Evolutionary conservation across 2,113 vertebrate species (phyloP).

Genomic region (Elaphurus davidianus): DNA sequence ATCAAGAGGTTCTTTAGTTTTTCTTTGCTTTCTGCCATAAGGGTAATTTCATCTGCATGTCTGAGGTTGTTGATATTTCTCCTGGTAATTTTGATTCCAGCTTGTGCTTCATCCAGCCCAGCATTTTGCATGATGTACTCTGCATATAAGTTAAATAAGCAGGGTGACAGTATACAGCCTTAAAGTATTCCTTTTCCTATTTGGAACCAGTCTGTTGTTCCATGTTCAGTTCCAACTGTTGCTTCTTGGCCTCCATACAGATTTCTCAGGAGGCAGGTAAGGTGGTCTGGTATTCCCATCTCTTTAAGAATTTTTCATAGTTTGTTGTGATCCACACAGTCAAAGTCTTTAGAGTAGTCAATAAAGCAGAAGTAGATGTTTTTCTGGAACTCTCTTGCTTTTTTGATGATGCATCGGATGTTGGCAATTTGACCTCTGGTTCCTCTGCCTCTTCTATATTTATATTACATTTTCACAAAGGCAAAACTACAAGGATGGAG

Average conservation of each 20-base stretch:
- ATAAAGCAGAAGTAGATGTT: neutral
- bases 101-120: neutral
- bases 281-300: neutral
- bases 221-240: neutral
- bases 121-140: neutral
- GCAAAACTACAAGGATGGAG: neutral
- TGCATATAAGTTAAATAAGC: neutral
- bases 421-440: neutral
- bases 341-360: neutral
- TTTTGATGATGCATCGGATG: neutral
- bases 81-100: neutral
- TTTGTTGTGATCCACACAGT: neutral
- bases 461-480: neutral
- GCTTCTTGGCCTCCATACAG: neutral
- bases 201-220: neutral
- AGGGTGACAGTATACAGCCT: neutral
- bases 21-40: neutral
- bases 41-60: neutral
- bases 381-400: neutral
- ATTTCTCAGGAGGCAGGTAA: neutral
- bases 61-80: neutral
- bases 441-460: neutral
- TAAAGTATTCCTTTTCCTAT: neutral
- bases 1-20: neutral
- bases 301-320: neutral